phyloP scores from a whole-genome alignment of 2,888 invertebrate species.

The Leptinotarsa tumamoca region DNA sequence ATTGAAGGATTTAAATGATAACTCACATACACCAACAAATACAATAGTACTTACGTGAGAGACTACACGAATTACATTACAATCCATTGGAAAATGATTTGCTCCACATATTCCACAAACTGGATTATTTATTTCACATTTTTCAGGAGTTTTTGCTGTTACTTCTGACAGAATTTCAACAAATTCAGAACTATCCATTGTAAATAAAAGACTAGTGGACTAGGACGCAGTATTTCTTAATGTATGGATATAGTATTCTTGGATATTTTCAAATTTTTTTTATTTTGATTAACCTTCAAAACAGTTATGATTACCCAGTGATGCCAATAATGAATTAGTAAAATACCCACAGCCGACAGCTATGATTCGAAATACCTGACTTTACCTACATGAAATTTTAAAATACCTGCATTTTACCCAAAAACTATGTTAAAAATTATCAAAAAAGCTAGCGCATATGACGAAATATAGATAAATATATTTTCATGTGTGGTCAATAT shows the following conservation, averaged over 20 bases:
- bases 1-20: no score
- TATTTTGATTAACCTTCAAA: background rate
- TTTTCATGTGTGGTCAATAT: no score
- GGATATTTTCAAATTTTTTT: constrained; percentile 1
- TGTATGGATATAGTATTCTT: background rate
- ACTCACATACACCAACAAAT: no score
- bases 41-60: constrained; percentile 30
- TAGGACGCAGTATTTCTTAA: no score
- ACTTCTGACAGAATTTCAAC: background rate
- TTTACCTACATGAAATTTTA: background rate
- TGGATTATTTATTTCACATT: constrained; percentile 15
- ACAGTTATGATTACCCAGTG: background rate
- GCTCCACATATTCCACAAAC: constrained; percentile 70
- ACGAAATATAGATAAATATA: no score
- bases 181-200: background rate
- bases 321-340: no score
- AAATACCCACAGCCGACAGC: no score
- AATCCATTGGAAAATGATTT: constrained; percentile 66
- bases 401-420: no score
- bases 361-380: background rate
- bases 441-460: no score
- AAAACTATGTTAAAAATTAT: no score
- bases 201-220: background rate
- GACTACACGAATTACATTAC: constrained; percentile 64
- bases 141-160: background rate